phyloP scores from a whole-genome alignment of 2,113 vertebrate species.

The Otolemur garnettii region DNA sequence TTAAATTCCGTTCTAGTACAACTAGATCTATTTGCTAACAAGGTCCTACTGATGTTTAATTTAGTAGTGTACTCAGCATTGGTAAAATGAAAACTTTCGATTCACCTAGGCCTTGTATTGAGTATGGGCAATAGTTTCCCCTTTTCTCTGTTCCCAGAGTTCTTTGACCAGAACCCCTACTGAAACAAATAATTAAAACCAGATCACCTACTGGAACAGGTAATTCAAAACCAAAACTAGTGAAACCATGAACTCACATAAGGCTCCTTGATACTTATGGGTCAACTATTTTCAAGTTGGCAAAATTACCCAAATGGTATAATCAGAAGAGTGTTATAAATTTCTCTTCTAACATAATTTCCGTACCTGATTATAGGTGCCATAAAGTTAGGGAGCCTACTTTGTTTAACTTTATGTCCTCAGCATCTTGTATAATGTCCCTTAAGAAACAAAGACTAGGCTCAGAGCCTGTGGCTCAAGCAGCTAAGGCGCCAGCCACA shows the following conservation, averaged over 20 bases:
- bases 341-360: not conserved
- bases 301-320: not conserved
- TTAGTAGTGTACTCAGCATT: not conserved
- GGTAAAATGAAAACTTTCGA: conserved; percentile 26
- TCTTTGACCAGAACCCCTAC: not conserved
- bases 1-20: conserved; percentile 13
- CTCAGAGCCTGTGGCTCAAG: too few relatives aligned
- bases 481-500: too few relatives aligned
- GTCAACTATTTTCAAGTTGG: not conserved
- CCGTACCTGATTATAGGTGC: not conserved
- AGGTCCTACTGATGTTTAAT: conserved; percentile 19
- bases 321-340: not conserved
- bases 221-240: conserved; percentile 31
- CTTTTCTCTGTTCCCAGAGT: not conserved
- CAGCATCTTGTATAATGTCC: not conserved
- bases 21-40: conserved; percentile 3
- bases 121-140: not conserved
- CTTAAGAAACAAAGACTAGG: not conserved
- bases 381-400: not conserved
- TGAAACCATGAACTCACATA: not conserved
- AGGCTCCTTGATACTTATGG: not conserved
- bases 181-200: not conserved
- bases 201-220: not conserved
- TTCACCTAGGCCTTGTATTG: not conserved
- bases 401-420: conserved; percentile 30